Conservation (phyloP, 2,797 vertebrate genomes). For the Brachymystax lenok region DNA sequence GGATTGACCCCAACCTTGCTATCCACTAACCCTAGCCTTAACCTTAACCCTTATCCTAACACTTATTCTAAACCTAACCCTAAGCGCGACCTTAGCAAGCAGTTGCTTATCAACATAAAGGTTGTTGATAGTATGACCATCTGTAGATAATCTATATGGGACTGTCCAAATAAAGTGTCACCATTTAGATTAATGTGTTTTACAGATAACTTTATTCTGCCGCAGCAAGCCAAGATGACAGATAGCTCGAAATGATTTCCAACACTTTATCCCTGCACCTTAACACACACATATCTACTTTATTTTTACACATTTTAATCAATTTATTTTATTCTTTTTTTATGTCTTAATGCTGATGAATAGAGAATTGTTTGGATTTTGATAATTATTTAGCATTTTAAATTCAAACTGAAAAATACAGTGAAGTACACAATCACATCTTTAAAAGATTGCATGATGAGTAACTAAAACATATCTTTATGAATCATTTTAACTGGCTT, state of each 20-base stretch:
- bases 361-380: constrained; percentile 36
- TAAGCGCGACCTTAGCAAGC: too few relatives aligned
- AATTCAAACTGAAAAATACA: constrained; percentile 41
- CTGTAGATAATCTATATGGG: too few relatives aligned
- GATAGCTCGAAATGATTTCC: constrained; percentile 37
- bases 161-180: too few relatives aligned
- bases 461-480: constrained; percentile 59
- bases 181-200: constrained; percentile 19
- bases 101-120: too few relatives aligned
- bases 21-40: too few relatives aligned
- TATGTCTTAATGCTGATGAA: constrained; percentile 25
- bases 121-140: too few relatives aligned
- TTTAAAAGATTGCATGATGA: constrained; percentile 72
- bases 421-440: constrained; percentile 46
- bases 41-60: too few relatives aligned
- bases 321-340: constrained; percentile 41
- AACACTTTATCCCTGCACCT: constrained; percentile 25
- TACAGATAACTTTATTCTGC: constrained; percentile 14
- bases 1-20: too few relatives aligned
- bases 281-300: constrained; percentile 54
- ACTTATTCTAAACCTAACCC: too few relatives aligned
- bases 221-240: constrained; percentile 1
- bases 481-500: constrained; percentile 47
- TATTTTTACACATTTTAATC: constrained; percentile 52
- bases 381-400: constrained; percentile 42